These are phyloP conservation scores for Mechanitis mazaeus DNA, from an alignment of 2,888 invertebrate genomes.

Conservation along the genomic window DNA sequence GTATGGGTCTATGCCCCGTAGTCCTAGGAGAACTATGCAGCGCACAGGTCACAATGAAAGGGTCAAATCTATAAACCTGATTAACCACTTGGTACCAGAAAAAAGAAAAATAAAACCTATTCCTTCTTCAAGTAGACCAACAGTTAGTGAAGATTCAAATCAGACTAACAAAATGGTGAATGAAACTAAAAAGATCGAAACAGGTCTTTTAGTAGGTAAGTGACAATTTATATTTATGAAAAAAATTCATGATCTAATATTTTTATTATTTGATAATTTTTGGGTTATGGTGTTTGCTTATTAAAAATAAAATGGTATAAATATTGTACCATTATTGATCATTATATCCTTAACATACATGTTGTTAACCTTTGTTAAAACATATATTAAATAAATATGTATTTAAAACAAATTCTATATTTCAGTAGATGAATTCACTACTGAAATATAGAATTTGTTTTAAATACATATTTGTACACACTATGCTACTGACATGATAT, in stretches of 20 bases:
- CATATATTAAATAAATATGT: no score
- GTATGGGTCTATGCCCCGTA: constrained; percentile 55
- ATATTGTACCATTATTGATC: no score
- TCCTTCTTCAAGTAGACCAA: constrained; percentile 33
- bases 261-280: no score
- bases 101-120: constrained; percentile 49
- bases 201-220: constrained; percentile 66
- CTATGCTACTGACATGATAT: no score
- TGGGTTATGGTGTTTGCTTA: no score
- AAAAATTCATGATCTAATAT: neutral
- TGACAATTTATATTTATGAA: constrained; percentile 4
- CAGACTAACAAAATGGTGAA: constrained; percentile 58
- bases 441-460: no score
- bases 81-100: constrained; percentile 74
- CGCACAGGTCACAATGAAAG: constrained; percentile 60
- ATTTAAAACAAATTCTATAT: no score
- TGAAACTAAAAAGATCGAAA: constrained; percentile 68
- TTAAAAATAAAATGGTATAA: no score
- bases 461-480: no score
- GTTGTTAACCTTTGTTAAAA: no score
- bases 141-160: constrained; percentile 34
- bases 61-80: constrained; percentile 77
- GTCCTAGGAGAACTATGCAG: constrained; percentile 58
- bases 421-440: no score
- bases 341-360: no score